These are phyloP conservation scores for Agrochola litura DNA, from an alignment of 2,888 invertebrate species.

Conservation along the genomic window DNA sequence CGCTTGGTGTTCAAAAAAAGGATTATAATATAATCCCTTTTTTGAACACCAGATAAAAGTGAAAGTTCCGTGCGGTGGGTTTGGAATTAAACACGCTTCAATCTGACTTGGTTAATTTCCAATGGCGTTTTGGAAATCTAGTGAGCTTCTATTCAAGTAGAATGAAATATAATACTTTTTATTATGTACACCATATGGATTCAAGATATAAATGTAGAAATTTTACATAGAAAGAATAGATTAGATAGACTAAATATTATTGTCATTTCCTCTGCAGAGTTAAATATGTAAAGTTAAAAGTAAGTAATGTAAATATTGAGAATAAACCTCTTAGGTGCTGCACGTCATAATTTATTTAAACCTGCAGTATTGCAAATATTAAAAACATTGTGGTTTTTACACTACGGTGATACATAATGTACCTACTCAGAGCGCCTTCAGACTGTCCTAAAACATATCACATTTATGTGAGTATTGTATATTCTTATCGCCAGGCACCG, in stretches of 20 bases:
- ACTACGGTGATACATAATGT: conserved; percentile 1
- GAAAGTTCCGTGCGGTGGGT: background rate
- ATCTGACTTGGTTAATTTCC: conserved; percentile 28
- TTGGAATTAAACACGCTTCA: conserved; percentile 9
- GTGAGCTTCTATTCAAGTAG: conserved; percentile 14
- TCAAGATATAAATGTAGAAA: too few relatives aligned
- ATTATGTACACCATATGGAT: too few relatives aligned
- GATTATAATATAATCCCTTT: too few relatives aligned
- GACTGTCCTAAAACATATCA: background rate
- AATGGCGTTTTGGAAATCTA: conserved; percentile 27
- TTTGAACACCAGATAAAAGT: too few relatives aligned
- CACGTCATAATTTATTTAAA: background rate
- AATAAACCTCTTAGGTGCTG: background rate
- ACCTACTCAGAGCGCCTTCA: background rate
- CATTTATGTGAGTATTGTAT: conserved; percentile 20
- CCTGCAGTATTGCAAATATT: background rate
- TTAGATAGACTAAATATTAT: background rate
- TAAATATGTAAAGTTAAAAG: background rate
- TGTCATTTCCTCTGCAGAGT: background rate
- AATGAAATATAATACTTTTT: too few relatives aligned
- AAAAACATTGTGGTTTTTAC: background rate
- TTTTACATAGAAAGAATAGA: too few relatives aligned
- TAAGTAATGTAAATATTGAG: background rate
- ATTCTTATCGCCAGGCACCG: conserved; percentile 19
- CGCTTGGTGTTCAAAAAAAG: background rate